These are phyloP conservation scores for Nephrocerus scutellatus DNA, from an alignment of 2,888 invertebrate species.

Conservation along the genomic window DNA sequence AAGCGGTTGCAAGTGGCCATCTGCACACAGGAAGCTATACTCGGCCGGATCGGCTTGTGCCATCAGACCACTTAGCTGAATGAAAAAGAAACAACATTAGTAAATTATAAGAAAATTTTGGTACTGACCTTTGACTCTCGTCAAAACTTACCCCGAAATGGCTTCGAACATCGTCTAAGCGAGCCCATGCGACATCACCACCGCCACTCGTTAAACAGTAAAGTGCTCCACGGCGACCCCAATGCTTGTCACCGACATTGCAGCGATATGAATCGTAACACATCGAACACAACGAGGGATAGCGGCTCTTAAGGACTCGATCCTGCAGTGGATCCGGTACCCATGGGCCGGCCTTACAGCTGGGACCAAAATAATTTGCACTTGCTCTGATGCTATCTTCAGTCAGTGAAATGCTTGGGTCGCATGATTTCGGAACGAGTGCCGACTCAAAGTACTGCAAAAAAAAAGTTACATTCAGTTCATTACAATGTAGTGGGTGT, in stretches of 20 bases:
- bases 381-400: constrained; percentile 72
- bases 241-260: constrained; percentile 64
- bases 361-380: constrained; percentile 66
- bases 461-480: constrained; percentile 17
- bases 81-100: constrained; percentile 1
- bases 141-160: constrained; percentile 57
- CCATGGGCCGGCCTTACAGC: constrained; percentile 86
- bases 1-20: constrained; percentile 61
- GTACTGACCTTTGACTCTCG: constrained; percentile 1
- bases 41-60: constrained; percentile 47
- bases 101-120: constrained; percentile 6
- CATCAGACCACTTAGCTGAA: constrained; percentile 41
- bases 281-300: constrained; percentile 64
- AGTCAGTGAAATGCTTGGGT: constrained; percentile 58
- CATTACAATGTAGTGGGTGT: too few relatives aligned
- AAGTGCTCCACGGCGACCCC: constrained; percentile 75
- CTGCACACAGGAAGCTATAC: constrained; percentile 68
- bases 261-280: constrained; percentile 61
- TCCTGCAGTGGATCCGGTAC: constrained; percentile 60
- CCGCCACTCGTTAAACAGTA: constrained; percentile 69
- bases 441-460: constrained; percentile 67
- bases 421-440: constrained; percentile 65
- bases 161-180: constrained; percentile 58
- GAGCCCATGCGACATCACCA: constrained; percentile 79
- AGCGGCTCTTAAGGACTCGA: constrained; percentile 57